A percentile compares a stretch with the other conserved stretches of the same genome.
These are phyloP conservation scores for Melanocharis versteri DNA, from an alignment of 2,113 vertebrate genomes.

Conservation along the genomic window DNA sequence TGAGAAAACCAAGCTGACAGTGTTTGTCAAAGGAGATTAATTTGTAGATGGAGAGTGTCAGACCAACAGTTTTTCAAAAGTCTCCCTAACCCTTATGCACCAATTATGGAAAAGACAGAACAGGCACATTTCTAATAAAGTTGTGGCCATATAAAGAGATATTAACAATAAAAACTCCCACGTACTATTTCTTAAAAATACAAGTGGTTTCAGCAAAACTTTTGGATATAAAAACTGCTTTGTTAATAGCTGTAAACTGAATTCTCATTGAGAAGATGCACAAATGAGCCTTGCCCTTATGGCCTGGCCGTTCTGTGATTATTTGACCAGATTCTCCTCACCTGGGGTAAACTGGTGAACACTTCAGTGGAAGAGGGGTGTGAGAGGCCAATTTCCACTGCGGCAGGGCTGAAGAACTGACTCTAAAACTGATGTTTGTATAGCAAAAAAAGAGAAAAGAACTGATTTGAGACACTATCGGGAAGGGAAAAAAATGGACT, in stretches of 20 bases:
- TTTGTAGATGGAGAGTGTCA: background rate
- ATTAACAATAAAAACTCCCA: background rate
- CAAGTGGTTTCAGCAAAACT: accelerated
- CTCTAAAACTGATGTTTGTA: accelerated
- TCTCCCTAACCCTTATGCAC: background rate
- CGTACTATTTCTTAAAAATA: background rate
- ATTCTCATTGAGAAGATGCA: background rate
- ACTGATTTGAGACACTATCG: background rate
- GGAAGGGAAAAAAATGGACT: too few relatives aligned
- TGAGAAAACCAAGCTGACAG: background rate
- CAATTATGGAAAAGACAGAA: background rate
- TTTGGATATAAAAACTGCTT: background rate
- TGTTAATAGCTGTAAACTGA: background rate
- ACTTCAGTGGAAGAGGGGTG: background rate
- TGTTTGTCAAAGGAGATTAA: background rate
- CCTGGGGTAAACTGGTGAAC: background rate
- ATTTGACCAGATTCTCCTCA: background rate
- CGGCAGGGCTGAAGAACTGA: background rate
- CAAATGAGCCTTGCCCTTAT: background rate
- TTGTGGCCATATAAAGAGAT: background rate
- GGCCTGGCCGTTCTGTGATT: background rate
- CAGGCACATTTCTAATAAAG: background rate
- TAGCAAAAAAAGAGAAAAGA: background rate
- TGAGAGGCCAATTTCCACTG: background rate
- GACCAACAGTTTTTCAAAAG: background rate